Percentiles rank a stretch among this genome's conserved stretches.
Conservation (phyloP, 2,113 vertebrate genomes). For the Spea bombifrons region DNA sequence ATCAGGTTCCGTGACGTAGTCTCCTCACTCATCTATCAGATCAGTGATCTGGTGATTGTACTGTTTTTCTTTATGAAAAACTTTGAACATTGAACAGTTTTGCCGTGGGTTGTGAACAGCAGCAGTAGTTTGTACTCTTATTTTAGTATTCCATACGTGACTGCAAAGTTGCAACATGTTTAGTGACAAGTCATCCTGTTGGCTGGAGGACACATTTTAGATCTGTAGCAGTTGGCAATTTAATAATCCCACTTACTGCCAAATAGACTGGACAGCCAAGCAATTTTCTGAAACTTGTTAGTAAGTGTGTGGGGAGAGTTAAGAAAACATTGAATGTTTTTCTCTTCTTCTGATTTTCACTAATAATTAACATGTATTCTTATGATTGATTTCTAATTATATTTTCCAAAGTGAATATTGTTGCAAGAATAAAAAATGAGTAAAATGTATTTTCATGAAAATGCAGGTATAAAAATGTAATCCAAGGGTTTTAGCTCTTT, state of each 20-base stretch:
- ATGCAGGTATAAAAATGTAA: no score
- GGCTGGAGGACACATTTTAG: conserved; percentile 31
- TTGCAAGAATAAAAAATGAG: no score
- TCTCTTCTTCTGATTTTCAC: not conserved
- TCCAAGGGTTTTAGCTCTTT: no score
- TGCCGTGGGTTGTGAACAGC: conserved; percentile 9
- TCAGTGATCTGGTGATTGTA: not conserved
- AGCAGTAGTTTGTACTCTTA: conserved; percentile 16
- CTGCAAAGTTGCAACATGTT: conserved; percentile 39
- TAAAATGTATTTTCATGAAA: no score
- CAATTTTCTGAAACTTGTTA: conserved; percentile 36
- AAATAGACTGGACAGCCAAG: conserved; percentile 35
- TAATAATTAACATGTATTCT: not conserved
- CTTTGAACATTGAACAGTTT: conserved; percentile 2
- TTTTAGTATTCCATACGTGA: conserved; percentile 44
- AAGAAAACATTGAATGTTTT: conserved; percentile 13
- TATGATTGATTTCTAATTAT: not conserved
- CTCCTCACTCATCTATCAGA: no score
- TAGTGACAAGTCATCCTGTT: conserved; percentile 43
- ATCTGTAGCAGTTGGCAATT: conserved; percentile 36
- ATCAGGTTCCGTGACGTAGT: no score
- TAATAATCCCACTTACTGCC: conserved; percentile 31
- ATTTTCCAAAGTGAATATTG: not conserved
- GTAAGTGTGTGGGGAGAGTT: conserved; percentile 19
- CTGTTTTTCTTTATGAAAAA: conserved; percentile 14